Base-by-base conservation (phyloP, 2,888 invertebrate species). In the Junonia oenone region DNA sequence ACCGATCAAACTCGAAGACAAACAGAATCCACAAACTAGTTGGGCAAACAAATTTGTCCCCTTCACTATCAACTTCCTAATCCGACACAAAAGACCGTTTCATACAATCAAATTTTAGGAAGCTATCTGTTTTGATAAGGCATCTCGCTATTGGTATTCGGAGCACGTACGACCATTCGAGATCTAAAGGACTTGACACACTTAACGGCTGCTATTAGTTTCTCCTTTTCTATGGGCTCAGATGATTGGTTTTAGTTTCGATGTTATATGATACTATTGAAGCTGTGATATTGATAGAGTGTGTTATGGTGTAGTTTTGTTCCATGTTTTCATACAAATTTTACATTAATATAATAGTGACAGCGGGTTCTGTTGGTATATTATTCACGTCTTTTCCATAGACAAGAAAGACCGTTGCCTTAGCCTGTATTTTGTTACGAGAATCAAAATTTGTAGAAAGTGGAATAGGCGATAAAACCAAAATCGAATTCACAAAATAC, bases 101-200 rank as follows among this genome's bases (percentile, higher is more conserved):
- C 51, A 49, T 45, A 51, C 63, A 63, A 60, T 63, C 61, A 64
- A 64, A 62, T 63, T 63, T 64, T 63, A 60, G 57, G 54, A 51
- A 55, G 58, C 58, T 60, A 58, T 63, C 60, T 55, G 62, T 62
- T 59, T 59, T 61, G 64, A 63, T 63, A 60, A 59, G 59, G 31
- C 58, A 40, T 40, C 38, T 8, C n/a, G 17, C 33, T 48, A 47
- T 65, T 61, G 56, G 63, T 52, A 65, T 65, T 63, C 64, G 31
- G 50, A 54, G 45, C 64, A 63, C 63, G 64, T 62, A 55, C 57
- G 14, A 53, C 47, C 59, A 52, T 58, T 62, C 45, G 55, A 55
- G 49, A 62, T 58, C 57, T 55, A 56, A 60, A 49, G 59, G 55
- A 56, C 60, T 60, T 58, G 60, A 49, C 60, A 49, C 51, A 58